Evolutionary conservation across 2,888 invertebrate species (phyloP), one percentile per base, ranked within the genome.

Genomic region (Plagodis dolabraria): DNA sequence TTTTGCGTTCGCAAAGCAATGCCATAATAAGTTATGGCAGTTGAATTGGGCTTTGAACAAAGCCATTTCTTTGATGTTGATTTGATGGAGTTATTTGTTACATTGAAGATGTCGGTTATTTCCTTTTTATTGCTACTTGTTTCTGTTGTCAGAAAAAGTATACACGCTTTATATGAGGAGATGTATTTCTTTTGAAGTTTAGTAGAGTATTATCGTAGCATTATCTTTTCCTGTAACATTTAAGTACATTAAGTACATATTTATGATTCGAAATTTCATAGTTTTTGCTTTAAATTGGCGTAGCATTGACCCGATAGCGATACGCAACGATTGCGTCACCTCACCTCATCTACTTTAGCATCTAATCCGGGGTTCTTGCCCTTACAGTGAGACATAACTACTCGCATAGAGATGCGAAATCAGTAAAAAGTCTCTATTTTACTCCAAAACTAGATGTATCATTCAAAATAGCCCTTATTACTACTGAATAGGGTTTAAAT

Each of bases 21-120:
- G 57, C 64, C 63, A 66, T 67, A 69, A 55, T 64, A 69, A 68
- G 68, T 75, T 71, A 71, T 65, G 61, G 63, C 66, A 63, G 67
- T 68, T 61, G 67, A 64, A 72, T 73, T 60, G 68, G 64, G 66
- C 60, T 68, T 61, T 61, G 65, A 66, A 70, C 67, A 72, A 63
- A 67, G 67, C 62, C 70, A 63, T 70, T 68, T 60, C 53, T 65
- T 69, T 69, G 67, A 69, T 67, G 69, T 65, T 65, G 64, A 67
- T 63, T 69, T 63, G 67, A 67, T 62, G 65, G 58, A 58, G 62
- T 65, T 62, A 63, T 65, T 60, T 57, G 63, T 65, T 65, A 64
- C 62, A 48, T 60, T 57, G 57, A 63, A 61, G 53, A 61, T 60
- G 61, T 62, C 60, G 44, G 60, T 60, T 55, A 55, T 59, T 50